Evolutionary conservation across 2,888 invertebrate genomes (phyloP).

Genomic region (Lycophotia porphyrea): DNA sequence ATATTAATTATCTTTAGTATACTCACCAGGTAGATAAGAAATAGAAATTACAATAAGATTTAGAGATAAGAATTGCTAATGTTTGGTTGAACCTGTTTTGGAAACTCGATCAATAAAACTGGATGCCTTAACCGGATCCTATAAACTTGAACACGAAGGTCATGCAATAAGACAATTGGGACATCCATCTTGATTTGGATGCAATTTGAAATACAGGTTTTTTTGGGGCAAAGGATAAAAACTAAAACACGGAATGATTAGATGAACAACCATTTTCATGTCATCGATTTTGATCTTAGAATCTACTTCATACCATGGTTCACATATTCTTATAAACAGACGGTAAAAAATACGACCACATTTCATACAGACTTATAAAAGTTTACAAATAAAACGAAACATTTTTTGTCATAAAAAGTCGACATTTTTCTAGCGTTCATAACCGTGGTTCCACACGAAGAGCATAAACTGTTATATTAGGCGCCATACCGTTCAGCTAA

Average conservation of each 20-base stretch:
- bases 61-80: background rate
- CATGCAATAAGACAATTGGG: background rate
- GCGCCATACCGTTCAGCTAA: constrained; percentile 42
- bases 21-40: background rate
- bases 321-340: background rate
- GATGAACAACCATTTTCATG: background rate
- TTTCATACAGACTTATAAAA: constrained; percentile 31
- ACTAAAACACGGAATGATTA: background rate
- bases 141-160: background rate
- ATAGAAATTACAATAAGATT: background rate
- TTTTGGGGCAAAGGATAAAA: background rate
- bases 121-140: constrained; percentile 1
- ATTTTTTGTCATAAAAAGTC: constrained; percentile 28
- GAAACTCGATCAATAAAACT: constrained; percentile 2
- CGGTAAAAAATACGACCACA: constrained; percentile 20
- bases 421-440: constrained; percentile 39
- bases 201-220: background rate
- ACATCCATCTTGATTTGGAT: background rate
- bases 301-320: background rate
- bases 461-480: constrained; percentile 51
- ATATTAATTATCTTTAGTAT: background rate
- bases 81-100: background rate
- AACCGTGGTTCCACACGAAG: constrained; percentile 53
- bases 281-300: background rate
- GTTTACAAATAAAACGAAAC: constrained; percentile 46